Conservation (phyloP, 1,140 invertebrate genomes). For the Aphaenogaster ashmeadi region DNA sequence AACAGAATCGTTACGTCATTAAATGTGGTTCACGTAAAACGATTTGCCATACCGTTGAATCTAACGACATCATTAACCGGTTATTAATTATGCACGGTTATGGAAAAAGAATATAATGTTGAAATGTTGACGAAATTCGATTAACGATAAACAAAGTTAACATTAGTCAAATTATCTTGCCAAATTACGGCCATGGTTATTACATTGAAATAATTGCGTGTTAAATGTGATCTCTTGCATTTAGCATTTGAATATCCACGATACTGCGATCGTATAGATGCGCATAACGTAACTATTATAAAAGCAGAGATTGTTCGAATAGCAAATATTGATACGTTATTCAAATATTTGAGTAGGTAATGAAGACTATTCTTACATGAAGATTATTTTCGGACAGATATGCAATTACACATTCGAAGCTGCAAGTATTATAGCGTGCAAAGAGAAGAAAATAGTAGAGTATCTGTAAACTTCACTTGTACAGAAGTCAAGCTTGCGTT, state of each 20-base stretch:
- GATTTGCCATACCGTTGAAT: constrained; percentile 1
- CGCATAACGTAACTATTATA: background rate
- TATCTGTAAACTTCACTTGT: background rate
- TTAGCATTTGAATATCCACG: constrained; percentile 4
- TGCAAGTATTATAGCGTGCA: no score
- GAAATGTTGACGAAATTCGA: constrained; percentile 27
- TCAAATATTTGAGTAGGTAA: background rate
- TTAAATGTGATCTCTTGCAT: constrained; percentile 13
- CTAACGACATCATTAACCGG: constrained; percentile 3
- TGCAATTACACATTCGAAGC: background rate
- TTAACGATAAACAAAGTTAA: constrained; percentile 48
- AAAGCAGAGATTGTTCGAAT: constrained; percentile 67
- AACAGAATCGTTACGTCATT: constrained; percentile 76
- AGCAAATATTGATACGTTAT: background rate
- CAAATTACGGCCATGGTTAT: background rate
- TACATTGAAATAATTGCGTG: constrained; percentile 37
- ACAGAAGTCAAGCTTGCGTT: background rate
- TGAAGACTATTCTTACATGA: background rate
- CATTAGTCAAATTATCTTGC: constrained; percentile 37
- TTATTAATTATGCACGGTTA: constrained; percentile 31
- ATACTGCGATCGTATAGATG: background rate
- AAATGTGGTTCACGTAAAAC: constrained; percentile 44
- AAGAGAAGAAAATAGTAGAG: background rate
- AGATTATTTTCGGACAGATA: background rate
- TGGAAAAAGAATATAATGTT: constrained; percentile 40